Evolutionary conservation across 2,888 invertebrate genomes (phyloP).

Genomic region (Agrotis ipsilon): DNA sequence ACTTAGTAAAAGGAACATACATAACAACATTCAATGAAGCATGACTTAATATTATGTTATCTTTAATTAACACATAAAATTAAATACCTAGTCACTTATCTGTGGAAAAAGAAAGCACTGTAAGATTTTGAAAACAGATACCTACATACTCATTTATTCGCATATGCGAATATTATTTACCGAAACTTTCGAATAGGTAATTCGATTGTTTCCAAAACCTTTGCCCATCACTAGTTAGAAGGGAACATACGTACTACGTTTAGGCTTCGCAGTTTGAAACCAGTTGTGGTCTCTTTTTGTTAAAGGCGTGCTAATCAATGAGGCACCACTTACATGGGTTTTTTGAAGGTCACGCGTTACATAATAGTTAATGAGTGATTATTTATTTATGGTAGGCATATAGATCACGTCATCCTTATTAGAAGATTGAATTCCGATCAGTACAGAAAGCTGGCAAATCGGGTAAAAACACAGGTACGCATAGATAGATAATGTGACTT

Average conservation of each 20-base stretch:
- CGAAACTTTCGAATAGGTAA: neutral
- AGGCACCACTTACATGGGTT: slow-evolving; percentile 42
- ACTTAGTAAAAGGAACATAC: neutral
- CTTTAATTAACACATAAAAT: neutral
- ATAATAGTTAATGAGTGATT: slow-evolving; percentile 20
- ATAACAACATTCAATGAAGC: slow-evolving; percentile 1
- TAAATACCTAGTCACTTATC: neutral
- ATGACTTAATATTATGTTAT: neutral
- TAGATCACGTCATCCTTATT: slow-evolving; percentile 40
- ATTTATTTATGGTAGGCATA: slow-evolving; percentile 12
- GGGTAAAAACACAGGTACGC: neutral
- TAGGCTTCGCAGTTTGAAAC: slow-evolving; percentile 44
- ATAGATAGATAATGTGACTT: neutral
- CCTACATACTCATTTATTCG: neutral
- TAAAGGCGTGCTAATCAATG: slow-evolving; percentile 56
- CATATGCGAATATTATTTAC: neutral
- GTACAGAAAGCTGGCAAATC: neutral
- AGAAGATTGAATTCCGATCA: slow-evolving; percentile 12
- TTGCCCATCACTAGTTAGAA: slow-evolving; percentile 50
- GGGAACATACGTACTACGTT: slow-evolving; percentile 44
- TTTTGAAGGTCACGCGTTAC: slow-evolving; percentile 47
- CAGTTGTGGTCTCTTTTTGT: slow-evolving; percentile 56
- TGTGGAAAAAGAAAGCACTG: neutral
- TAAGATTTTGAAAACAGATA: neutral
- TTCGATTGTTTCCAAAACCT: neutral